Evolutionary conservation across 2,888 invertebrate genomes (phyloP).

Genomic region (Mantis religiosa): DNA sequence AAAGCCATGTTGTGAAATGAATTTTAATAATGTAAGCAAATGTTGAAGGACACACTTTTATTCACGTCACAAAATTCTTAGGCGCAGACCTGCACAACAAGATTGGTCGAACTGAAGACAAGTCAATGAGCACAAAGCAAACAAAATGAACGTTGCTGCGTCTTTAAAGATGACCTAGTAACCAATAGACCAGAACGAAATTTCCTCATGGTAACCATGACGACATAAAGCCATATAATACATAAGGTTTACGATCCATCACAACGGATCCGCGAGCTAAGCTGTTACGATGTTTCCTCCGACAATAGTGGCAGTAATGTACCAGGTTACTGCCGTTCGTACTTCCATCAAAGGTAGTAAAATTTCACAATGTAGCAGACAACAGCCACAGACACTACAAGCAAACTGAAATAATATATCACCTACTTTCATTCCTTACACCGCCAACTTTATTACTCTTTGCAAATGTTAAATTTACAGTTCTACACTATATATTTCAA

Average conservation of each 20-base stretch:
- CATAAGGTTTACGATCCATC: not conserved
- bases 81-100: not conserved
- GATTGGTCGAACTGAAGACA: not conserved
- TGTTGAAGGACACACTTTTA: not conserved
- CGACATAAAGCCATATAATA: not conserved
- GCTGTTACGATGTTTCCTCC: not conserved
- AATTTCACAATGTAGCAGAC: not conserved
- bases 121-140: not conserved
- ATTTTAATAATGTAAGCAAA: not conserved
- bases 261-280: not conserved
- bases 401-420: not conserved
- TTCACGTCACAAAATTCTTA: not conserved
- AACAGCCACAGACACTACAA: not conserved
- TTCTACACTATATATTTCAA: too few species aligned
- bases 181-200: not conserved
- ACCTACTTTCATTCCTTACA: not conserved
- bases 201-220: not conserved
- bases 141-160: not conserved
- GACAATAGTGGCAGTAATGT: not conserved
- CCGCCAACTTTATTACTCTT: too few species aligned
- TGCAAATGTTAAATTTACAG: too few species aligned
- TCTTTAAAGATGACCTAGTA: not conserved
- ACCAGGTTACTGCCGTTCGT: not conserved
- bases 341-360: not conserved
- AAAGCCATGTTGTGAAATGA: not conserved